Base-by-base conservation (phyloP, 2,113 vertebrate genomes). In the Marmota flaviventris region DNA sequence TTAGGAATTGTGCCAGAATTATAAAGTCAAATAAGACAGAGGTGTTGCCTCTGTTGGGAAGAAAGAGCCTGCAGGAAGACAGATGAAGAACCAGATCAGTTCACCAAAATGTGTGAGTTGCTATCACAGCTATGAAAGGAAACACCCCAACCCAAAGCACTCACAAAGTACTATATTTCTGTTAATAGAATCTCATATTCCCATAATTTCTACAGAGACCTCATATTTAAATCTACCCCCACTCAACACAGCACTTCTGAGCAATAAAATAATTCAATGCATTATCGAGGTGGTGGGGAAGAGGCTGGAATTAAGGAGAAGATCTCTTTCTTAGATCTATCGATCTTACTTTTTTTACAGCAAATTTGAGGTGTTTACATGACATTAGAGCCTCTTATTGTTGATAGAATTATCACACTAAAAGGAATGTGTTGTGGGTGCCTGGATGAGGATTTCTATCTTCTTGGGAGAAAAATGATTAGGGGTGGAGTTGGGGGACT, bases 211-310 rank as follows among this genome's bases (percentile, higher is more conserved):
- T 93, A 72, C 73, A 76, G 81, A 91, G 61, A 73, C 14, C 56
- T 91, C 82, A 25, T 12, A 72, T 77, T 81, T 85, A 91, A 89
- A 53, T 76, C 85, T 51, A n/a, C 2, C 79, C n/a, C 39, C 42
- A 10, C 72, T 96, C 37, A 85, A 53, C 81, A 97, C 88, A 90
- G 93, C 92, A 91, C 12, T 97, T 95, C 45, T 85, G n/a, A 83
- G 78, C 86, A 94, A 83, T 39, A 39, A 61, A 87, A 53, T 94
- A 91, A 39, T 73, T 93, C 39, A 85, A 1, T 42, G 25, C 14
- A 53, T 22, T 93, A 7, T 20, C 70, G 53, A 65, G 56, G 73
- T 91, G 56, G 37, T 51, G 83, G 91, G 70, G 61, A 58, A 84
- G 27, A 89, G 1, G 7, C 61, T 86, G 45, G 63, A 77, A 93